phyloP scores from a whole-genome alignment of 2,797 vertebrate genomes.

The Gorsachius magnificus region DNA sequence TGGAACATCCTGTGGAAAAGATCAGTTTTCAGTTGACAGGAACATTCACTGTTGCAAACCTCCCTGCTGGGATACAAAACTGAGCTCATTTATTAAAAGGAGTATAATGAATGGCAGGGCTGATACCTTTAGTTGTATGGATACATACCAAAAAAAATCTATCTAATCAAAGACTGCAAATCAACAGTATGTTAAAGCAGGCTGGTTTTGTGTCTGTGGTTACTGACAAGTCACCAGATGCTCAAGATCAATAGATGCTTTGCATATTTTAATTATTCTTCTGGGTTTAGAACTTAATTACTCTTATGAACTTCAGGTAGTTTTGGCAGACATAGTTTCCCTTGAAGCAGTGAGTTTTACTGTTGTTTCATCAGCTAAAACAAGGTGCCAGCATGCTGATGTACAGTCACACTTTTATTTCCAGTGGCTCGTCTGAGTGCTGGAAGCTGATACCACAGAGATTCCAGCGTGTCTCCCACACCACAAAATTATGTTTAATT shows the following conservation, averaged over 20 bases:
- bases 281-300: conserved; percentile 54
- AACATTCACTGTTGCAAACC: conserved; percentile 12
- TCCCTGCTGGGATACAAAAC: conserved; percentile 20
- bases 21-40: conserved; percentile 33
- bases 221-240: conserved; percentile 55
- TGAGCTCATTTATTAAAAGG: conserved; percentile 18
- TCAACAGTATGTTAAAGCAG: conserved; percentile 13
- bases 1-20: background rate
- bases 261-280: conserved; percentile 58
- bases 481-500: background rate
- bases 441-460: background rate
- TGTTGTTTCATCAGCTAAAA: conserved; percentile 13
- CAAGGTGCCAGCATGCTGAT: background rate
- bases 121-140: background rate
- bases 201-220: background rate
- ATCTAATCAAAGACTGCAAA: conserved; percentile 37
- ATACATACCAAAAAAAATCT: background rate
- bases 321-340: conserved; percentile 42
- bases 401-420: background rate
- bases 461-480: background rate
- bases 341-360: conserved; percentile 16
- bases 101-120: background rate
- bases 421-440: background rate
- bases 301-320: conserved; percentile 35
- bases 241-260: conserved; percentile 42